These are phyloP conservation scores for Lordiphosa andalusiaca DNA, from an alignment of 2,888 invertebrate genomes.

Conservation along the genomic window DNA sequence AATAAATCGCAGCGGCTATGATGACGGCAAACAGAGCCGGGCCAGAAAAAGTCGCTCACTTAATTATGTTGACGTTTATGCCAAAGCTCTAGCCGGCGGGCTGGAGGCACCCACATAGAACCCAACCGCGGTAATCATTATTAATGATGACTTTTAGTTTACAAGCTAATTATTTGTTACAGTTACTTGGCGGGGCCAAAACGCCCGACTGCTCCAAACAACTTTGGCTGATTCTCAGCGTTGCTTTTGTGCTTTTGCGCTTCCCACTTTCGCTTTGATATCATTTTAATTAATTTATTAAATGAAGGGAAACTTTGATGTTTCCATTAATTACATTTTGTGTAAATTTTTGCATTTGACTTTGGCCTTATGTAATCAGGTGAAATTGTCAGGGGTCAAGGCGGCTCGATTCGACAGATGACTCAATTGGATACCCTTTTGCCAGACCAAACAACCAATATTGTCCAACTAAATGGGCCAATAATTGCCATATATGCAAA, in stretches of 20 bases:
- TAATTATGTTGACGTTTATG: slow-evolving; percentile 73
- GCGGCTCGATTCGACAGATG: no score
- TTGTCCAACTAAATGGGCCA: slow-evolving; percentile 30
- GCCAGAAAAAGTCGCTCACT: slow-evolving; percentile 47
- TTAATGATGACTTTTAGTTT: slow-evolving; percentile 75
- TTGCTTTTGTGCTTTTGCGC: slow-evolving; percentile 23
- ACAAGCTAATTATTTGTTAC: slow-evolving; percentile 75
- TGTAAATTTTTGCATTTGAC: slow-evolving; percentile 45
- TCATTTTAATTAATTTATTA: slow-evolving; percentile 69
- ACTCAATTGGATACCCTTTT: no score
- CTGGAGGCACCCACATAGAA: slow-evolving; percentile 25
- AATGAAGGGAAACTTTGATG: slow-evolving; percentile 52
- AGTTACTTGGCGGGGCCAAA: slow-evolving; percentile 40
- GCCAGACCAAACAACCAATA: slow-evolving; percentile 1
- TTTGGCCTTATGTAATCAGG: slow-evolving; percentile 29
- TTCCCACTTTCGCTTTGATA: slow-evolving; percentile 56
- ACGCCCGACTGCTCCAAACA: neutral
- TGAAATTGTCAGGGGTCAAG: slow-evolving; percentile 8
- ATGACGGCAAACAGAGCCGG: slow-evolving; percentile 1
- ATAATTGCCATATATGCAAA: slow-evolving; percentile 45
- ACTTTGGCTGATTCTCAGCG: slow-evolving; percentile 17
- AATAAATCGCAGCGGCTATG: slow-evolving; percentile 67
- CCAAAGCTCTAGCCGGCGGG: slow-evolving; percentile 31
- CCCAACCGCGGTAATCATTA: slow-evolving; percentile 63
- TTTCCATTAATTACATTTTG: slow-evolving; percentile 53